Evolutionary conservation across 2,113 vertebrate species (phyloP).

Genomic region (Delphinapterus leucas): DNA sequence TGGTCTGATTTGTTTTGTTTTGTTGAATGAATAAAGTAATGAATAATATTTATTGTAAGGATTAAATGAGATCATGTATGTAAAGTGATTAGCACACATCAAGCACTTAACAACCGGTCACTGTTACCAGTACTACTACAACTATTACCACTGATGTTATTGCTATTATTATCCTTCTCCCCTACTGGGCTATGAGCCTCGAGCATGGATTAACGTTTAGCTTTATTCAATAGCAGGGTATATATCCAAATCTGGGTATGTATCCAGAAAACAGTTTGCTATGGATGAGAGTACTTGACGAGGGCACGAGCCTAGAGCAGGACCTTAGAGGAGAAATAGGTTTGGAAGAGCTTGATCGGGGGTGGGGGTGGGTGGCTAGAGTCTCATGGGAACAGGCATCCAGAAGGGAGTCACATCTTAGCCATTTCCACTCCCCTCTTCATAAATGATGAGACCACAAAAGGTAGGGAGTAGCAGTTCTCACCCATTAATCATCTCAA

Average conservation of each 20-base stretch:
- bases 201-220: not conserved
- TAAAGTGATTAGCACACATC: not conserved
- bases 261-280: not conserved
- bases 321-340: not conserved
- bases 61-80: not conserved
- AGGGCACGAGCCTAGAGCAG: not conserved
- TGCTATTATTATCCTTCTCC: not conserved
- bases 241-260: not conserved
- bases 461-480: slow-evolving; percentile 24
- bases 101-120: not conserved
- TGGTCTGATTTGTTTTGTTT: slow-evolving; percentile 11
- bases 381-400: not conserved
- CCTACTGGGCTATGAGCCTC: not conserved
- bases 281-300: not conserved
- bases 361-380: not conserved
- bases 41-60: not conserved
- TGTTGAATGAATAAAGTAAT: not conserved
- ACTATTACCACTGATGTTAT: not conserved
- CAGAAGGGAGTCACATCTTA: not conserved
- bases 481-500: slow-evolving; percentile 50
- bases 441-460: slow-evolving; percentile 20
- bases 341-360: not conserved
- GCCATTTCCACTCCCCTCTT: slow-evolving; percentile 25
- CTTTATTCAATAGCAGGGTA: not conserved
- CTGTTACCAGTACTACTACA: not conserved